Conservation (phyloP, 2,113 vertebrate genomes). For the Polypterus bichir region DNA sequence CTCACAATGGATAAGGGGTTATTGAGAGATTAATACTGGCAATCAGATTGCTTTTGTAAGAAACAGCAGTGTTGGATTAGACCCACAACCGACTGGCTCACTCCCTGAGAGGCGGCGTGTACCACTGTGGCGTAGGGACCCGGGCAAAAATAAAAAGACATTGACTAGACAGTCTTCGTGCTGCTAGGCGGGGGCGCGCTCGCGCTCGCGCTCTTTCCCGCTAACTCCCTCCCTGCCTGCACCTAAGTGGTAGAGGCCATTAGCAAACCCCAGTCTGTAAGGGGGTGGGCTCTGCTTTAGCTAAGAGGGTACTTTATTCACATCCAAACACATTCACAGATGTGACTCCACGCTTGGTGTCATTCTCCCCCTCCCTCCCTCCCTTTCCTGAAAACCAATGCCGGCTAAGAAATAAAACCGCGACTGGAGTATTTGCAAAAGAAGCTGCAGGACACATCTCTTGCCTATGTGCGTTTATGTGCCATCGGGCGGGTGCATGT, state of each 20-base stretch:
- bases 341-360: conserved; percentile 46
- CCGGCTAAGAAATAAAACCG: no score
- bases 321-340: conserved; percentile 64
- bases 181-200: background rate
- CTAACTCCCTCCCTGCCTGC: conserved; percentile 38
- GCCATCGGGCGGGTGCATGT: background rate
- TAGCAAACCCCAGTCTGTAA: conserved; percentile 48
- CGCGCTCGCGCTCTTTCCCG: conserved; percentile 17
- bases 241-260: conserved; percentile 74
- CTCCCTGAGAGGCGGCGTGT: conserved; percentile 12
- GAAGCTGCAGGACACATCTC: conserved; percentile 10
- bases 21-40: conserved; percentile 1
- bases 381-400: conserved; percentile 3
- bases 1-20: background rate
- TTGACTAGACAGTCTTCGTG: no score
- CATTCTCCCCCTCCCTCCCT: conserved; percentile 22
- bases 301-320: conserved; percentile 52
- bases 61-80: conserved; percentile 10
- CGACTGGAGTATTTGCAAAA: background rate
- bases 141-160: no score
- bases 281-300: conserved; percentile 54
- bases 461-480: background rate
- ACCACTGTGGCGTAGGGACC: conserved; percentile 8
- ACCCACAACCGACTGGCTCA: conserved; percentile 12
- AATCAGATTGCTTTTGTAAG: conserved; percentile 11